phyloP scores from a whole-genome alignment of 1,140 invertebrate genomes.

The Apis dorsata region DNA sequence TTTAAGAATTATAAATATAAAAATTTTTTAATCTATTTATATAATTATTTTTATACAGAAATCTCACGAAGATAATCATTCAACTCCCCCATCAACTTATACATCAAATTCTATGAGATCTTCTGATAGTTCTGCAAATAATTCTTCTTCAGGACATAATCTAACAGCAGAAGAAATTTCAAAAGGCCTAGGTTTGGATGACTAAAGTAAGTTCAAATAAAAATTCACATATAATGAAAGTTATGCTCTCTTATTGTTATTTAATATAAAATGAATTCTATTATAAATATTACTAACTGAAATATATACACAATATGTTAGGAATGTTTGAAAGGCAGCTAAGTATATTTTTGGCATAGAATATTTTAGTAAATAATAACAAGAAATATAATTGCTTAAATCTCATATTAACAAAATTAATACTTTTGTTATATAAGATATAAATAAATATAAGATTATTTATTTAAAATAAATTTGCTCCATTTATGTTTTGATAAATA shows the following conservation, averaged over 20 bases:
- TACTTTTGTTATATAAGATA: no score
- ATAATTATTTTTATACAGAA: conserved; percentile 51
- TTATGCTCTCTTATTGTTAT: conserved; percentile 41
- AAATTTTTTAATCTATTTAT: not conserved
- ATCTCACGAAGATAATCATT: conserved; percentile 46
- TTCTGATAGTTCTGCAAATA: conserved; percentile 43
- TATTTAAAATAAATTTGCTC: conserved; percentile 30
- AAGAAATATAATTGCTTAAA: not conserved
- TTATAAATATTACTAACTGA: conserved; percentile 6
- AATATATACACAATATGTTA: not conserved
- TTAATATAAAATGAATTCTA: not conserved
- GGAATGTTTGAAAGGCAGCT: conserved; percentile 4
- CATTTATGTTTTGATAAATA: conserved; percentile 33
- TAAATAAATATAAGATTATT: conserved; percentile 26
- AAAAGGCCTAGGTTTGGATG: conserved; percentile 75
- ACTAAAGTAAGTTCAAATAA: conserved; percentile 56
- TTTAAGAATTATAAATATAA: not conserved
- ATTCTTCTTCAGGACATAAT: conserved; percentile 62
- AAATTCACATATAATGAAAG: not conserved
- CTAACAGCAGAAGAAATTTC: conserved; percentile 76
- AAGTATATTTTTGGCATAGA: not conserved
- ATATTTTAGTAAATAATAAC: not conserved
- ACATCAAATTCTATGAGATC: conserved; percentile 39
- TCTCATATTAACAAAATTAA: conserved; percentile 20
- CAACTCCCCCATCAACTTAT: conserved; percentile 38